Base-by-base conservation (phyloP, 1,140 invertebrate genomes). In the Ptiloglossa arizonensis region DNA sequence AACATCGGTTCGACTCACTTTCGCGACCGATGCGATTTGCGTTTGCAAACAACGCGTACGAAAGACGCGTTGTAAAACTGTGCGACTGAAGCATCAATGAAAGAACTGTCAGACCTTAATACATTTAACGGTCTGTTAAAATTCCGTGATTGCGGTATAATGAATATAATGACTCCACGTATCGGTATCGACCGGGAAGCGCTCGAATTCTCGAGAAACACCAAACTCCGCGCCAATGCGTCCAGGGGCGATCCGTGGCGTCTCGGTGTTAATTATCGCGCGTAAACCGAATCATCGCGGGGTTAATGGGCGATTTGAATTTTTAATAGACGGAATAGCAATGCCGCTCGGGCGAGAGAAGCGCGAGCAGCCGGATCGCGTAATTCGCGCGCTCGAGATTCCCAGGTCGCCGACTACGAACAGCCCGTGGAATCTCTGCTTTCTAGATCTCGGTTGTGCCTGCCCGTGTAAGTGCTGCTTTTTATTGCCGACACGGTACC, bases 341-440 rank as follows among this genome's bases (percentile, higher is more conserved):
- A n/a, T n/a, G n/a, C n/a, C n/a, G 29, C 35, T 57, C n/a, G 35
- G 24, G n/a, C 59, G 46, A 24, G 19, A 56, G 27, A 29, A 73
- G 22, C 48, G 22, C 48, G 48, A 62, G 54, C n/a, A 32, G n/a
- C 29, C 52, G 24, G 35, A 56, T 64, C 56, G 59, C 69, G 50
- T 57, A 64, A 79, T 79, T 68, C 64, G 41, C 52, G 52, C 35
- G 35, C 52, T 50, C 46, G 52, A 29, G 35, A 80, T 83, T 85
- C 72, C 63, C 77, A 80, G 68, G 41, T 71, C 68, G 68, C n/a
- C 35, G 48, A 41, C 48, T 74, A 27, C 41, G 63, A 66, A n/a
- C 66, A 62, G 59, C 38, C 19, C 77, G 73, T 80, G 83, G 74
- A 82, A 85, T 80, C 77, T 62, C 8, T 38, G 76, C 80, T 86